Percentiles rank a stretch among this genome's conserved stretches.
phyloP scores from a whole-genome alignment of 2,888 invertebrate genomes.

The Trichopoda pennipes region DNA sequence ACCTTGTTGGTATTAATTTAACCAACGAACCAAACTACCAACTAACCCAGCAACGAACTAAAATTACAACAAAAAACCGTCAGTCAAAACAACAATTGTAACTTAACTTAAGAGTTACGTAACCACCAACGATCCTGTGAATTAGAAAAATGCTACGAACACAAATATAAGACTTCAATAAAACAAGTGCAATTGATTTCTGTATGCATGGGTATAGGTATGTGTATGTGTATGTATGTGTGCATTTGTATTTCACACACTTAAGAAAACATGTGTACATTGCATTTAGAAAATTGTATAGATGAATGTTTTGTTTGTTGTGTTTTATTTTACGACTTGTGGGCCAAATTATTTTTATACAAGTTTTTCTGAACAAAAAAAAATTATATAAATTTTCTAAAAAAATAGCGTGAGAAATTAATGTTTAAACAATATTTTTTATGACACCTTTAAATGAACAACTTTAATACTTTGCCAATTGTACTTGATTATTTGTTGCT shows the following conservation, averaged over 20 bases:
- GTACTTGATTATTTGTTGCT: constrained; percentile 55
- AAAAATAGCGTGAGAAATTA: constrained; percentile 67
- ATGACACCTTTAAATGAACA: constrained; percentile 66
- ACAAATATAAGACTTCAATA: constrained; percentile 35
- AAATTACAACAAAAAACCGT: constrained; percentile 41
- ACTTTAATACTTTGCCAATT: constrained; percentile 42
- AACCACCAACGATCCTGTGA: constrained; percentile 65
- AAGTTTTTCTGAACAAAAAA: constrained; percentile 39
- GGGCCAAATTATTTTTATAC: constrained; percentile 55
- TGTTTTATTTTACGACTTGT: constrained; percentile 52
- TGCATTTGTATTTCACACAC: constrained; percentile 15
- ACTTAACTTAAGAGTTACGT: constrained; percentile 64
- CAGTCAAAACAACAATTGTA: constrained; percentile 60
- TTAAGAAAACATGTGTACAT: constrained; percentile 1
- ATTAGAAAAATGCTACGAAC: constrained; percentile 43
- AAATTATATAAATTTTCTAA: constrained; percentile 35
- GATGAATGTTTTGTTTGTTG: constrained; percentile 31
- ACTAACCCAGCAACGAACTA: constrained; percentile 39
- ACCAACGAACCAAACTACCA: constrained; percentile 38
- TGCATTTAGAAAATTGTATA: constrained; percentile 13
- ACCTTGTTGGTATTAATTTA: constrained; percentile 32
- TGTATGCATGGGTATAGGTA: constrained; percentile 9
- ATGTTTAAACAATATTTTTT: constrained; percentile 61
- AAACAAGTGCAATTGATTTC: constrained; percentile 64
- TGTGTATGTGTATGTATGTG: not conserved